phyloP scores from a whole-genome alignment of 2,113 vertebrate species.

The Tenrec ecaudatus region DNA sequence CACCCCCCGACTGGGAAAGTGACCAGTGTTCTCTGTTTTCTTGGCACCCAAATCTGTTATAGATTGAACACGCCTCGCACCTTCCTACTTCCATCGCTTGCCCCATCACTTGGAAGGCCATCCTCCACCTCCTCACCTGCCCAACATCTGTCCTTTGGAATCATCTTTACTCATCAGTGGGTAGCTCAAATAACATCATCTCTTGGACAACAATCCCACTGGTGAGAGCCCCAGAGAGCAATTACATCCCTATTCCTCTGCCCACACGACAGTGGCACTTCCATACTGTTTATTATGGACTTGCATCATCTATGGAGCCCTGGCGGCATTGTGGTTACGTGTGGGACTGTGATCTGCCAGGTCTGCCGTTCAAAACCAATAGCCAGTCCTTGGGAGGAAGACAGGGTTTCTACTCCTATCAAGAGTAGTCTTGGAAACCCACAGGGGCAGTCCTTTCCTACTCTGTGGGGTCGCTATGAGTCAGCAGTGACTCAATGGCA shows the following conservation, averaged over 20 bases:
- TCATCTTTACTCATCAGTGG: neutral
- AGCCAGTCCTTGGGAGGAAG: too few species aligned
- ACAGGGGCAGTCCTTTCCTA: too few species aligned
- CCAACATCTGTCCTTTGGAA: constrained; percentile 3
- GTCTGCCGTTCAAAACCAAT: too few species aligned
- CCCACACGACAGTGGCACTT: neutral
- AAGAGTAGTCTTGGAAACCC: too few species aligned
- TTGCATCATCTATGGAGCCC: neutral
- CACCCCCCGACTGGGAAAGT: constrained; percentile 66
- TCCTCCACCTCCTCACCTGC: neutral
- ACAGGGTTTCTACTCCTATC: too few species aligned
- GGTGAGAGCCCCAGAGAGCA: neutral
- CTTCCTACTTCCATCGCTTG: neutral
- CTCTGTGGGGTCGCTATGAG: too few species aligned
- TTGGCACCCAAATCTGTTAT: constrained; percentile 56
- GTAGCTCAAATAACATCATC: neutral
- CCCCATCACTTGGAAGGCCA: neutral
- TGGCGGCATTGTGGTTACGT: too few species aligned
- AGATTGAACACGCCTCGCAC: constrained; percentile 20
- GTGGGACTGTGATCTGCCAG: too few species aligned
- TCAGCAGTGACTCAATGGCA: too few species aligned
- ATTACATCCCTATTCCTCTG: neutral
- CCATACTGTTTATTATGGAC: neutral
- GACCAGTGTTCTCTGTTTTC: constrained; percentile 73
- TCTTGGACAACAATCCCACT: neutral